Percentiles rank a stretch among this genome's conserved stretches.
These are phyloP conservation scores for Varecia variegata DNA, from an alignment of 2,797 vertebrate genomes.

Conservation along the genomic window DNA sequence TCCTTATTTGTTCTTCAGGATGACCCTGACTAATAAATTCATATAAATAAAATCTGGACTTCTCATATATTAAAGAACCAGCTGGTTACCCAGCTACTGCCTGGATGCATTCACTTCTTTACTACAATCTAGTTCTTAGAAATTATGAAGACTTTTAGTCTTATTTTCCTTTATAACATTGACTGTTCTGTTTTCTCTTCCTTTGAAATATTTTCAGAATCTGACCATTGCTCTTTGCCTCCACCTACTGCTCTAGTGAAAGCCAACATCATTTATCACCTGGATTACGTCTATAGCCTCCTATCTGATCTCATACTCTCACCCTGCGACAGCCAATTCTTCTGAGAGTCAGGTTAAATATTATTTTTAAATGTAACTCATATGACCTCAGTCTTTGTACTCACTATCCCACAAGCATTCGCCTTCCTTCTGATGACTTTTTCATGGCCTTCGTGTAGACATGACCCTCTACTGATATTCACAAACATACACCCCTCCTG, in stretches of 20 bases:
- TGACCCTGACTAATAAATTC: not conserved
- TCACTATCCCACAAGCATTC: not conserved
- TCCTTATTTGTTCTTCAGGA: not conserved
- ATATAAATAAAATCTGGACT: not conserved
- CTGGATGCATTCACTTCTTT: not conserved
- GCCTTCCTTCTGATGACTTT: not conserved
- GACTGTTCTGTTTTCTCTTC: not conserved
- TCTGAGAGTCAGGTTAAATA: not conserved
- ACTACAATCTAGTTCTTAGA: not conserved
- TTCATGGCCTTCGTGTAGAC: not conserved
- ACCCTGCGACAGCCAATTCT: not conserved
- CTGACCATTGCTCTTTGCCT: not conserved
- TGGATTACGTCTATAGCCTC: not conserved
- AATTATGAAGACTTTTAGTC: not conserved
- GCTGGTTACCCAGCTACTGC: not conserved
- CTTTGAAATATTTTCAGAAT: not conserved
- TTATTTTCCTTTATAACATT: not conserved
- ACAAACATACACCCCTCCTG: accelerated
- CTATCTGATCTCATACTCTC: not conserved
- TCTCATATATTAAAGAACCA: not conserved
- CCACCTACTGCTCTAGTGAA: not conserved
- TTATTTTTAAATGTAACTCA: not conserved
- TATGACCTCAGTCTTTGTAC: not conserved
- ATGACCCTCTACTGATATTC: not conserved
- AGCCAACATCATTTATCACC: not conserved